phyloP scores from a whole-genome alignment of 2,113 vertebrate genomes.

The Oncorhynchus clarkii region DNA sequence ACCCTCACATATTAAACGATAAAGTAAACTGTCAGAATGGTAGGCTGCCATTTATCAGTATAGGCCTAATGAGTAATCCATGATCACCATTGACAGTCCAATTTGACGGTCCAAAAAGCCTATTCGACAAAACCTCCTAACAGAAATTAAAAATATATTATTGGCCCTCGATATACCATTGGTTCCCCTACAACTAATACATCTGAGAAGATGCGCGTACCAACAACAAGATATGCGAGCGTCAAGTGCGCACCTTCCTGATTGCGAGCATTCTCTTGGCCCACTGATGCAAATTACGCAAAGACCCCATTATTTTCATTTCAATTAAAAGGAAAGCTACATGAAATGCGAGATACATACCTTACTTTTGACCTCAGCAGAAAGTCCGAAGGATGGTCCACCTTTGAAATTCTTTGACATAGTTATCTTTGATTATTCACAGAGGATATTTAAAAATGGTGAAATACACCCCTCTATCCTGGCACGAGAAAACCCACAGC shows the following conservation, averaged over 20 bases:
- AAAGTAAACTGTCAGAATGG: no score
- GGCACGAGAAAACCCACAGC: background rate
- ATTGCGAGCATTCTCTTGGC: background rate
- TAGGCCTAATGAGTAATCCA: no score
- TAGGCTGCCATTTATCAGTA: no score
- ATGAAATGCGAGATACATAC: slow-evolving; percentile 59
- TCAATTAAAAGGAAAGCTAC: background rate
- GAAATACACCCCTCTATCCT: slow-evolving; percentile 34
- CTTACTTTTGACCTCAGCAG: slow-evolving; percentile 93
- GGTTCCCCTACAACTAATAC: no score
- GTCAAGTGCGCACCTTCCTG: background rate
- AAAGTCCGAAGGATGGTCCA: slow-evolving; percentile 89
- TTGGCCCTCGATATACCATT: no score
- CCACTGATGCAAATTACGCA: background rate
- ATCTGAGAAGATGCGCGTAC: background rate
- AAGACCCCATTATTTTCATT: background rate
- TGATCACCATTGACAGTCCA: no score
- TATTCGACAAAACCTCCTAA: no score
- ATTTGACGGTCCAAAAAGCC: no score
- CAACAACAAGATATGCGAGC: background rate
- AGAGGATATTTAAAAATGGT: slow-evolving; percentile 36
- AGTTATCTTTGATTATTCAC: slow-evolving; percentile 52
- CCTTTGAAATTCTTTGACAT: slow-evolving; percentile 85
- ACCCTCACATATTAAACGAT: no score
- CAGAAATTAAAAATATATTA: no score